Evolutionary conservation across 2,797 vertebrate genomes (phyloP).

Genomic region (Pipistrellus kuhlii): DNA sequence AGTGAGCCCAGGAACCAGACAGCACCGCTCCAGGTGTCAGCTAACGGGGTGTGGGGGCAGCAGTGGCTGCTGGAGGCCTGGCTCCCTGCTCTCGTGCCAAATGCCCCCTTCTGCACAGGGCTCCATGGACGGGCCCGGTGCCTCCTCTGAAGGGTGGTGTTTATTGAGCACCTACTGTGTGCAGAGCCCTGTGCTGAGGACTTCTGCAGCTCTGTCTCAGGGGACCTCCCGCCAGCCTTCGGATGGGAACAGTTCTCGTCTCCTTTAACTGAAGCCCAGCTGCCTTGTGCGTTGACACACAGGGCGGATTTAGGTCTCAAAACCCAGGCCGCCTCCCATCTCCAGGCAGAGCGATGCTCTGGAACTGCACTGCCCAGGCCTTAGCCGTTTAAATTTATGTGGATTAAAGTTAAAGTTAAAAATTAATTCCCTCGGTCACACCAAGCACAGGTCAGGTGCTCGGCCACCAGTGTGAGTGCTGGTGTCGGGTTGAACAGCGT

Average conservation of each 20-base stretch:
- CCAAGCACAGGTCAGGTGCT: background rate
- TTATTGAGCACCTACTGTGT: background rate
- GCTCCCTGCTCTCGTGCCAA: fast-evolving
- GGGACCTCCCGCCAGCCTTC: background rate
- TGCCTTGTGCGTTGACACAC: background rate
- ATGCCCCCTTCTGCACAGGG: background rate
- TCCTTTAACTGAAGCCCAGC: background rate
- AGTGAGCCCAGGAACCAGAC: background rate
- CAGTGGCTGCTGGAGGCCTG: background rate
- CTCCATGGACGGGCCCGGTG: background rate
- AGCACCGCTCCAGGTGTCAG: background rate
- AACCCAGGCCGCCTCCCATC: background rate
- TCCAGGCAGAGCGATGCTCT: background rate
- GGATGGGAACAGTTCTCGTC: background rate
- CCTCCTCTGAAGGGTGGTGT: background rate
- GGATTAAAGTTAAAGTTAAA: background rate
- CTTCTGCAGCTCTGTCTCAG: fast-evolving
- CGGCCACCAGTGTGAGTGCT: background rate
- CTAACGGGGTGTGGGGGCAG: fast-evolving
- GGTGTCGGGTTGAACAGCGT: background rate
- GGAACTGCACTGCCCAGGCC: background rate
- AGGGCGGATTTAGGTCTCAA: background rate
- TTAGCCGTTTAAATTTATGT: background rate
- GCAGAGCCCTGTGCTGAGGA: too few relatives aligned
- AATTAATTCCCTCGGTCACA: background rate